Evolutionary conservation across 2,888 invertebrate species (phyloP).

Genomic region (Drosophila koepferae): DNA sequence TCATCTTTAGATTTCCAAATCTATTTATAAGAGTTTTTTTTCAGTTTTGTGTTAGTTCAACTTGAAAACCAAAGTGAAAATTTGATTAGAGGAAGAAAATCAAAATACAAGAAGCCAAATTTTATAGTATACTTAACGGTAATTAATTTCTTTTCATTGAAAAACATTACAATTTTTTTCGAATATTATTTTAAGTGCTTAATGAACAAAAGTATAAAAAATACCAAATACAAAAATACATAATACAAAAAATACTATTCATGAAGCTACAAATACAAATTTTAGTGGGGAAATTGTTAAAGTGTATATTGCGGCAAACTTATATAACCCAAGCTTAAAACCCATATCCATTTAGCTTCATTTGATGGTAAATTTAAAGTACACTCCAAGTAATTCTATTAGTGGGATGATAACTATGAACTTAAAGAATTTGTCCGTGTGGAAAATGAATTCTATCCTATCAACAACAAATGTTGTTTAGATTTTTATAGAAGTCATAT

Average conservation of each 20-base stretch:
- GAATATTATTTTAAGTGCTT: background rate
- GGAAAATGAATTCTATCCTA: background rate
- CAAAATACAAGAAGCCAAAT: background rate
- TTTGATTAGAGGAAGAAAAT: background rate
- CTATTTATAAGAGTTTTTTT: conserved; percentile 10
- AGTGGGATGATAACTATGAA: background rate
- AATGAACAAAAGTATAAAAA: background rate
- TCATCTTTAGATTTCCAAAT: background rate
- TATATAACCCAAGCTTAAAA: background rate
- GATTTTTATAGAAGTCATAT: background rate
- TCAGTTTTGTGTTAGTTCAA: conserved; percentile 12
- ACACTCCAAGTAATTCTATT: no score
- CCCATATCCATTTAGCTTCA: no score
- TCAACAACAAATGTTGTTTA: no score
- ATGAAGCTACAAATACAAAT: conserved; percentile 2
- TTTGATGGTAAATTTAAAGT: background rate
- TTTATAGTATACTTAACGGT: background rate
- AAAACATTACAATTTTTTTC: background rate
- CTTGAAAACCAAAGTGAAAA: conserved; percentile 3
- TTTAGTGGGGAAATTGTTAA: background rate
- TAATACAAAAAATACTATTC: background rate
- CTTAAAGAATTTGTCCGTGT: background rate
- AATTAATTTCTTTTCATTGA: background rate
- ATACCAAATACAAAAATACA: conserved; percentile 7
- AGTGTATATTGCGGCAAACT: background rate